Conservation (phyloP, 2,888 invertebrate genomes). For the Pristionchus exspectatus region DNA sequence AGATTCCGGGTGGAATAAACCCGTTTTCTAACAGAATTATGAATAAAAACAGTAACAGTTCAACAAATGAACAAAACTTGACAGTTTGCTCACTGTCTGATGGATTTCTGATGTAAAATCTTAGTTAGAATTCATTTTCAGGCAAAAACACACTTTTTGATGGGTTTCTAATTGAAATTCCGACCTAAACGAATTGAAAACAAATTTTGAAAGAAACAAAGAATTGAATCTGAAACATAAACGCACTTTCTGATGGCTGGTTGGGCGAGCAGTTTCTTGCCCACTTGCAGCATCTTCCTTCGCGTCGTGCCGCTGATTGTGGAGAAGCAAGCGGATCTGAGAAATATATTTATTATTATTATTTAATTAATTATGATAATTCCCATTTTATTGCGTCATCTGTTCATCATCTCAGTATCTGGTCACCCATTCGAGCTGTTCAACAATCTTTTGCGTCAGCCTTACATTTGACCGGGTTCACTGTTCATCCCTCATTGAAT, state of each 20-base stretch:
- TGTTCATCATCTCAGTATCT: too few species aligned
- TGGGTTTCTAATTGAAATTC: background rate
- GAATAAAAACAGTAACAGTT: too few species aligned
- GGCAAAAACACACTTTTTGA: background rate
- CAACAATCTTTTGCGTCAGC: background rate
- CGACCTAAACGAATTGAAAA: too few species aligned
- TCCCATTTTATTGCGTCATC: background rate
- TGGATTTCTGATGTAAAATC: background rate
- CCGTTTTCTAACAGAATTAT: too few species aligned
- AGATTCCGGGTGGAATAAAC: too few species aligned
- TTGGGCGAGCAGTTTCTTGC: slow-evolving; percentile 25
- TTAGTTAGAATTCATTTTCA: background rate
- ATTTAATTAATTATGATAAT: background rate
- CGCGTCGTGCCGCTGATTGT: slow-evolving; percentile 28
- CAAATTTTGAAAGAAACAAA: background rate
- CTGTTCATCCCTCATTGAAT: background rate
- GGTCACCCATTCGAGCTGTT: background rate
- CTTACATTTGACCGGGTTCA: background rate
- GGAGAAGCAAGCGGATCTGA: slow-evolving; percentile 52
- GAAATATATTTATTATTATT: background rate
- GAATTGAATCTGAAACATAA: background rate
- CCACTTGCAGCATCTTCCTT: slow-evolving; percentile 46
- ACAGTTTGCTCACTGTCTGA: background rate
- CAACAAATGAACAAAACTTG: background rate
- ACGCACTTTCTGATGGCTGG: slow-evolving; percentile 29